Conservation (phyloP, 2,113 vertebrate species). For the Atlantisia rogersi region DNA sequence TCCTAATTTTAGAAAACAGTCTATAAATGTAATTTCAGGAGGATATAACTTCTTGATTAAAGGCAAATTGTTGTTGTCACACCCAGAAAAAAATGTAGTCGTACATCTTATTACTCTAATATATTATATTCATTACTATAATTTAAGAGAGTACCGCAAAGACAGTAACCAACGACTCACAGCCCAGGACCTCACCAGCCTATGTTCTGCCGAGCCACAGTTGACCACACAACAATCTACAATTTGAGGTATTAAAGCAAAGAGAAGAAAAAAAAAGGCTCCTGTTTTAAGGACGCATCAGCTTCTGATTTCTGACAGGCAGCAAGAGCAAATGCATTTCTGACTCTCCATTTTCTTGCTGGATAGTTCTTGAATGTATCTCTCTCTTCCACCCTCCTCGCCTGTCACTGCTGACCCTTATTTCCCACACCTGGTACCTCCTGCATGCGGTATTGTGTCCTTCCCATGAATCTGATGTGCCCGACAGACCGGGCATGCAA, state of each 20-base stretch:
- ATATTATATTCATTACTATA: background rate
- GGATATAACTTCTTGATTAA: constrained; percentile 1
- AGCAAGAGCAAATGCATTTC: constrained; percentile 13
- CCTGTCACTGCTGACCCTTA: constrained; percentile 12
- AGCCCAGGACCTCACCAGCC: background rate
- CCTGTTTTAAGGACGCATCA: background rate
- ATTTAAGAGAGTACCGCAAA: background rate
- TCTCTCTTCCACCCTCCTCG: background rate
- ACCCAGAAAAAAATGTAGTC: background rate
- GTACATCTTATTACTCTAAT: background rate
- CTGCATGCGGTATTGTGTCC: too few relatives aligned
- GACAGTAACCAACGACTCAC: background rate
- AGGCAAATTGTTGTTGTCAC: background rate
- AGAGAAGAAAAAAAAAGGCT: background rate
- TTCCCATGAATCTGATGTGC: background rate
- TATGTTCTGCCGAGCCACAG: background rate
- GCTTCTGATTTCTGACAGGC: constrained; percentile 39
- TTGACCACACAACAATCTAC: background rate
- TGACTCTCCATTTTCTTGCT: background rate
- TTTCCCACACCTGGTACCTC: background rate
- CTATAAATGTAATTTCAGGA: constrained; percentile 15
- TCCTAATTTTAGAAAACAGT: constrained; percentile 41
- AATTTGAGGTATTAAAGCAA: background rate
- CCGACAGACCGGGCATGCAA: background rate
- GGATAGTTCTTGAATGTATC: background rate